Percentiles rank a stretch among this genome's conserved stretches.
Conservation (phyloP, 2,113 vertebrate species). For the Pelodiscus sinensis region DNA sequence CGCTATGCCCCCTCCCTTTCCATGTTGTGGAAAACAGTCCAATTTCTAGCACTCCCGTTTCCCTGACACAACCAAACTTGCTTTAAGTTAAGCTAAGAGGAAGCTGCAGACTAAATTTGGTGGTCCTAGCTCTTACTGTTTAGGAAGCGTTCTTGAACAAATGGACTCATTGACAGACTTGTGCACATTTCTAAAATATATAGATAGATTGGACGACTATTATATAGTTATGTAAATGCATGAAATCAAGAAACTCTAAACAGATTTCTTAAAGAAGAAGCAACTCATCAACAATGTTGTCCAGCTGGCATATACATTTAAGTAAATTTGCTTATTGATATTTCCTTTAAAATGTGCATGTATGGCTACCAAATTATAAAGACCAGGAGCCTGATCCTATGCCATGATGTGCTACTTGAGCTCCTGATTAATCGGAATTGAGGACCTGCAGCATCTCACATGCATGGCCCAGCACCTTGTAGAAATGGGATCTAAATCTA, state of each 20-base stretch:
- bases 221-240: neutral
- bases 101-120: too few species aligned
- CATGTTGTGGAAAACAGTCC: too few species aligned
- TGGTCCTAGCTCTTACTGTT: too few species aligned
- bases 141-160: too few species aligned
- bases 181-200: too few species aligned
- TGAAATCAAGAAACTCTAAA: neutral
- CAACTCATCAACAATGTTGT: neutral
- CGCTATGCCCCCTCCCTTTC: too few species aligned
- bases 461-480: neutral
- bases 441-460: neutral
- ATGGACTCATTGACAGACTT: too few species aligned
- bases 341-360: neutral
- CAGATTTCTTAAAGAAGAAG: neutral
- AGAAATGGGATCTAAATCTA: neutral
- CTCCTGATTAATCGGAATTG: neutral
- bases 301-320: neutral
- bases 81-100: too few species aligned
- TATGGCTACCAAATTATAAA: neutral
- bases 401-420: neutral
- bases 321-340: neutral
- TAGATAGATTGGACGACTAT: neutral
- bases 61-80: too few species aligned
- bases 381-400: neutral
- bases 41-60: too few species aligned